These are phyloP conservation scores for Drosophila anomalipes DNA, from an alignment of 2,888 invertebrate genomes.

Conservation along the genomic window DNA sequence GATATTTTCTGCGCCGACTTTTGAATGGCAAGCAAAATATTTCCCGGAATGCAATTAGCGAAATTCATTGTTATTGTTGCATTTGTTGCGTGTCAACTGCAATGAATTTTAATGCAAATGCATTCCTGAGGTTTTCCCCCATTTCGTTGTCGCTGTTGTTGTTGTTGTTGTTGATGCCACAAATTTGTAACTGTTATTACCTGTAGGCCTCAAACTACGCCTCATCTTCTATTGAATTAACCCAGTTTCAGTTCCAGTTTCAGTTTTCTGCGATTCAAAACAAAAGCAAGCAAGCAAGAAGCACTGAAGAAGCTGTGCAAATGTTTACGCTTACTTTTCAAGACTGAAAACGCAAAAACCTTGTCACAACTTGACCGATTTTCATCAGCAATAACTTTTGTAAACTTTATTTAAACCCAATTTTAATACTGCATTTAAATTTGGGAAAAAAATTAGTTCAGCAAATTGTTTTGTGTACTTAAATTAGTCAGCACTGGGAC, in stretches of 20 bases:
- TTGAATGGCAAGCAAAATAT: conserved; percentile 19
- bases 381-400: neutral
- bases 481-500: conserved; percentile 48
- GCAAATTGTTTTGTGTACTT: conserved; percentile 25
- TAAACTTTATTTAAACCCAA: neutral
- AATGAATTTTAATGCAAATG: conserved; percentile 29
- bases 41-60: conserved; percentile 37
- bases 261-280: neutral
- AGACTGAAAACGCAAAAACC: neutral
- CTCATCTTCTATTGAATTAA: conserved; percentile 33
- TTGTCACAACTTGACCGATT: neutral
- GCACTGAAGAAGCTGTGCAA: conserved; percentile 10
- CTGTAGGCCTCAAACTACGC: neutral
- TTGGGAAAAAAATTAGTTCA: neutral
- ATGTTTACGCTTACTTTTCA: conserved; percentile 5
- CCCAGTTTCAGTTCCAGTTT: conserved; percentile 31
- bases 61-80: conserved; percentile 11
- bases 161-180: conserved; percentile 4
- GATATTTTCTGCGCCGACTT: conserved; percentile 38
- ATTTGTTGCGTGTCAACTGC: conserved; percentile 46
- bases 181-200: conserved; percentile 18
- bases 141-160: neutral
- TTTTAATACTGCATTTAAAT: neutral
- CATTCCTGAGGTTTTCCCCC: conserved; percentile 13
- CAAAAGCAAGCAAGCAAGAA: neutral